A percentile compares a stretch with the other conserved stretches of the same genome.
phyloP scores from a whole-genome alignment of 2,797 vertebrate species.

The Bovichtus variegatus region DNA sequence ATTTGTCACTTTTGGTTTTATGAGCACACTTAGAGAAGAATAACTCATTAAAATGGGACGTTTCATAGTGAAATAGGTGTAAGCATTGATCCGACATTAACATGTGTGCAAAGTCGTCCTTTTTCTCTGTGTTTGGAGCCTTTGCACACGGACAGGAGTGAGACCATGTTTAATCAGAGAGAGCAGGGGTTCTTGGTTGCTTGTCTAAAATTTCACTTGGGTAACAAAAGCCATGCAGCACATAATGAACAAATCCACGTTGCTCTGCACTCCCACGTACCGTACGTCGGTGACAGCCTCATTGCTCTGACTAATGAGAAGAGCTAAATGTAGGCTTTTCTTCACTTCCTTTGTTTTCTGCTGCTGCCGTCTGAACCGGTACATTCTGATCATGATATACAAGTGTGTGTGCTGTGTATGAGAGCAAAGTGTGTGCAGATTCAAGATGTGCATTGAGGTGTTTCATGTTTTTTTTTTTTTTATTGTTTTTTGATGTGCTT shows the following conservation, averaged over 20 bases:
- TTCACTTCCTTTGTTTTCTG: slow-evolving; percentile 27
- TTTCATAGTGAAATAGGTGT: slow-evolving; percentile 1
- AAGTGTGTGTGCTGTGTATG: no score
- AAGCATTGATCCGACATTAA: slow-evolving; percentile 18
- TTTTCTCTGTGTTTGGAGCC: not conserved
- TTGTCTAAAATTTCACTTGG: slow-evolving; percentile 27
- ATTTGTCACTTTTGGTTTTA: not conserved
- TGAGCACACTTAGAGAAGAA: not conserved
- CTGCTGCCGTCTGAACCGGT: not conserved
- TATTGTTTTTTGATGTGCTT: not conserved
- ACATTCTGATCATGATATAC: not conserved
- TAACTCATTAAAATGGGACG: not conserved
- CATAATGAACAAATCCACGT: slow-evolving; percentile 41
- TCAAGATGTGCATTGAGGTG: not conserved
- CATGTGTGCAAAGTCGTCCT: not conserved
- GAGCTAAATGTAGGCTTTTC: slow-evolving; percentile 34
- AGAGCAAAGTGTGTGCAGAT: not conserved
- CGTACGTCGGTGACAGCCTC: slow-evolving; percentile 25
- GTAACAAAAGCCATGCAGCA: slow-evolving; percentile 43
- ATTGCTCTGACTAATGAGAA: slow-evolving; percentile 48
- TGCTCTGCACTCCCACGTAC: slow-evolving; percentile 32
- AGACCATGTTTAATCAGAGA: slow-evolving; percentile 3
- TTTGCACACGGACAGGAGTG: not conserved
- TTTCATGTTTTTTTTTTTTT: not conserved
- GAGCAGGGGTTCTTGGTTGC: not conserved